Conservation (phyloP, 2,797 vertebrate genomes). For the Rhabdophis nuchalis region DNA sequence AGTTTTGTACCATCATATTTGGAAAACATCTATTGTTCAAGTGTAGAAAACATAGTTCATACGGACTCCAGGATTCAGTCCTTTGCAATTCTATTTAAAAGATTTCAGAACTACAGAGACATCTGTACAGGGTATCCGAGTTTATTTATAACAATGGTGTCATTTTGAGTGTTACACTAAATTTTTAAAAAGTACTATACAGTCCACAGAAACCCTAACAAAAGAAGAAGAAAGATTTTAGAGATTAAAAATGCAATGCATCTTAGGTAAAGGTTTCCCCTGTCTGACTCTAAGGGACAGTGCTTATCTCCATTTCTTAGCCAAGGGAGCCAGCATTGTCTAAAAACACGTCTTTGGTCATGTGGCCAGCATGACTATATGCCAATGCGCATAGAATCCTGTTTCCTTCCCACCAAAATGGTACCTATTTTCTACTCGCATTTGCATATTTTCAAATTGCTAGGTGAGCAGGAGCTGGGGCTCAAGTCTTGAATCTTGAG, state of each 20-base stretch:
- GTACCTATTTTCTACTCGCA: background rate
- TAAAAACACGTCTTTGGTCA: background rate
- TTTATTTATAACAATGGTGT: background rate
- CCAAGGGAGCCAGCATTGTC: background rate
- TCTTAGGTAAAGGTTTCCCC: background rate
- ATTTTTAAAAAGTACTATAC: background rate
- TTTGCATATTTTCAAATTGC: background rate
- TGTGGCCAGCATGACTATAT: background rate
- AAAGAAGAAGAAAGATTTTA: background rate
- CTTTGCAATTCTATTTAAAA: background rate
- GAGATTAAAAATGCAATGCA: background rate
- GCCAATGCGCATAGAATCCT: background rate
- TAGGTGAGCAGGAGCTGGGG: background rate
- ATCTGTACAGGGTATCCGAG: background rate
- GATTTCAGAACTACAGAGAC: background rate
- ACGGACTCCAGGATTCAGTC: background rate
- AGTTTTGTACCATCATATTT: background rate
- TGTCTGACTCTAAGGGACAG: background rate
- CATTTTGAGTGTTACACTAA: background rate
- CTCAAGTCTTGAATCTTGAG: background rate
- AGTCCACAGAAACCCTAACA: background rate
- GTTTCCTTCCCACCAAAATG: background rate
- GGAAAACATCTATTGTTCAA: background rate
- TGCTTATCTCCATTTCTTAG: background rate
- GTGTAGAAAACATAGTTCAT: background rate